These are phyloP conservation scores for Uropsilus gracilis DNA, from an alignment of 2,113 vertebrate species.

Conservation along the genomic window DNA sequence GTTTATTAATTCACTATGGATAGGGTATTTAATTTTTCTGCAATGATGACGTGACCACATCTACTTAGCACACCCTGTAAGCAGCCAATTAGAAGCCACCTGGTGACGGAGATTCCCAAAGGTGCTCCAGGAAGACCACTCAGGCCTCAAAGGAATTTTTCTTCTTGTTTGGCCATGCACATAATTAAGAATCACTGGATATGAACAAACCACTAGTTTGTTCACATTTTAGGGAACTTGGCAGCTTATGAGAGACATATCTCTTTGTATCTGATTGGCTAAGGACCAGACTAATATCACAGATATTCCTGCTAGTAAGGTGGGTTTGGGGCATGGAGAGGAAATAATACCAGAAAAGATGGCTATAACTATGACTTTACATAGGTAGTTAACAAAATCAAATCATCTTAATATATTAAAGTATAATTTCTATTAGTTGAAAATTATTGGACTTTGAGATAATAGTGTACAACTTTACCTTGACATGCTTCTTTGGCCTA, in stretches of 20 bases:
- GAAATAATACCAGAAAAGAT: not conserved
- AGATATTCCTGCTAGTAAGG: not conserved
- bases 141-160: not conserved
- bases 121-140: conserved; percentile 13
- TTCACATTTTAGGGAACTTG: not conserved
- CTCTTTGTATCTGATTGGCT: conserved; percentile 9
- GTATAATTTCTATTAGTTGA: not conserved
- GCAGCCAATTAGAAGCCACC: not conserved
- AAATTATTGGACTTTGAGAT: not conserved
- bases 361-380: not conserved
- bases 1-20: not conserved
- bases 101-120: not conserved
- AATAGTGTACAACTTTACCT: not conserved
- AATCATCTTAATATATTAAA: conserved; percentile 7
- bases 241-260: not conserved
- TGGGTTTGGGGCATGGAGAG: not conserved
- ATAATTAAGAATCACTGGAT: conserved; percentile 41
- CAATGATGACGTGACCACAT: not conserved
- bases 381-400: not conserved
- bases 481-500: not conserved
- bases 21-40: not conserved
- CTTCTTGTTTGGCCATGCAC: not conserved
- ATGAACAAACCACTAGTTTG: not conserved
- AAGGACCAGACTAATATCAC: not conserved
- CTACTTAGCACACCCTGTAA: not conserved